A percentile compares a stretch with the other conserved stretches of the same genome.
Conservation (phyloP, 2,113 vertebrate species). For the Scytalopus superciliaris region DNA sequence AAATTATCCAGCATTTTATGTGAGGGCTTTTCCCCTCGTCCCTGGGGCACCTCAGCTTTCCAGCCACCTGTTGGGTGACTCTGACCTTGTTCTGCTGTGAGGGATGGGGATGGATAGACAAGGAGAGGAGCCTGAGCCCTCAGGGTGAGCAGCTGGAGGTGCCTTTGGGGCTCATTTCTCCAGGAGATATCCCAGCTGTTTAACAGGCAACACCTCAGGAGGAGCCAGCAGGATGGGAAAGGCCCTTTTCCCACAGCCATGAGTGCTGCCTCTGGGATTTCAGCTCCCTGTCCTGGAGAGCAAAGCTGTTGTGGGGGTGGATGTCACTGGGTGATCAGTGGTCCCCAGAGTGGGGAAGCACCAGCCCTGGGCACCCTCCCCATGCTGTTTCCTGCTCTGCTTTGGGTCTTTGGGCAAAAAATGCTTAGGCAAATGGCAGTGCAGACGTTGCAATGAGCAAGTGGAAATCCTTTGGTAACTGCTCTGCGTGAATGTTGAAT, state of each 20-base stretch:
- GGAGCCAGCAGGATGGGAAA: not conserved
- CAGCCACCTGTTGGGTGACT: not conserved
- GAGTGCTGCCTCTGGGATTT: not conserved
- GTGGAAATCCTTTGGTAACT: conserved; percentile 11
- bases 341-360: not conserved
- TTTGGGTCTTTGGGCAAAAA: not conserved
- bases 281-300: not conserved
- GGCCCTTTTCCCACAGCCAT: not conserved
- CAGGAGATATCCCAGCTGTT: not conserved
- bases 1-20: not conserved
- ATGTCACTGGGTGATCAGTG: not conserved
- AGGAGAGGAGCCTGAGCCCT: not conserved
- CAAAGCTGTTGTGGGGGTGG: not conserved
- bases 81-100: not conserved
- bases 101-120: not conserved
- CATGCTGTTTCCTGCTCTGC: not conserved
- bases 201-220: not conserved
- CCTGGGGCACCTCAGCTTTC: not conserved
- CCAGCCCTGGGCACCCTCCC: not conserved
- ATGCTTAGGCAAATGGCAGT: not conserved
- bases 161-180: not conserved
- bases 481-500: not conserved
- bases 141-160: not conserved
- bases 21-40: not conserved
- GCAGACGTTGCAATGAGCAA: not conserved